Percentiles rank a stretch among this genome's conserved stretches.
Conservation (phyloP, 2,113 vertebrate genomes). For the Nannospalax galili region DNA sequence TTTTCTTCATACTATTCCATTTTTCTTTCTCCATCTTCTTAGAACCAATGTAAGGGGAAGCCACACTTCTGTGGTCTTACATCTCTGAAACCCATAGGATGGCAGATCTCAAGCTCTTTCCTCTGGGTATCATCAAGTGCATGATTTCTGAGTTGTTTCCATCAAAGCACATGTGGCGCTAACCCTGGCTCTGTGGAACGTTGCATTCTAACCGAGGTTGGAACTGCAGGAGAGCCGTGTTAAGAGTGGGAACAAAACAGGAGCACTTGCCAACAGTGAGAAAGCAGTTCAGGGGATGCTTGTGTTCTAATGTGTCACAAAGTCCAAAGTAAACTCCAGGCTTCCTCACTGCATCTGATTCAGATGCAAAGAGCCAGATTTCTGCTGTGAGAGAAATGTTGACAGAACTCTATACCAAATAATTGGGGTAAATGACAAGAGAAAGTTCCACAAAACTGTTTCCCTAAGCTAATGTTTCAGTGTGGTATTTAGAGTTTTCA, state of each 20-base stretch:
- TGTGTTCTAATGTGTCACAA: conserved; percentile 62
- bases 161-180: background rate
- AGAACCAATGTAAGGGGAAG: background rate
- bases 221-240: background rate
- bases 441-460: conserved; percentile 55
- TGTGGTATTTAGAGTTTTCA: conserved; percentile 59
- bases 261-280: conserved; percentile 51
- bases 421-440: conserved; percentile 61
- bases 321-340: conserved; percentile 72
- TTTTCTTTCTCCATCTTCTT: background rate
- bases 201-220: background rate
- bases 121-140: background rate
- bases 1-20: background rate
- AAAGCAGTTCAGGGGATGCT: conserved; percentile 31
- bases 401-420: background rate
- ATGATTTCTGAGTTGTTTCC: background rate
- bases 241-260: conserved; percentile 51
- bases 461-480: conserved; percentile 56
- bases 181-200: background rate
- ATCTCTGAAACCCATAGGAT: background rate
- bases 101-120: background rate
- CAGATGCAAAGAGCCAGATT: conserved; percentile 57
- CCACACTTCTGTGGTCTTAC: background rate
- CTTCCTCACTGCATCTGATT: conserved; percentile 59
- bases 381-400: conserved; percentile 17